phyloP scores from a whole-genome alignment of 2,888 invertebrate genomes.

The Mechanitis messenoides region DNA sequence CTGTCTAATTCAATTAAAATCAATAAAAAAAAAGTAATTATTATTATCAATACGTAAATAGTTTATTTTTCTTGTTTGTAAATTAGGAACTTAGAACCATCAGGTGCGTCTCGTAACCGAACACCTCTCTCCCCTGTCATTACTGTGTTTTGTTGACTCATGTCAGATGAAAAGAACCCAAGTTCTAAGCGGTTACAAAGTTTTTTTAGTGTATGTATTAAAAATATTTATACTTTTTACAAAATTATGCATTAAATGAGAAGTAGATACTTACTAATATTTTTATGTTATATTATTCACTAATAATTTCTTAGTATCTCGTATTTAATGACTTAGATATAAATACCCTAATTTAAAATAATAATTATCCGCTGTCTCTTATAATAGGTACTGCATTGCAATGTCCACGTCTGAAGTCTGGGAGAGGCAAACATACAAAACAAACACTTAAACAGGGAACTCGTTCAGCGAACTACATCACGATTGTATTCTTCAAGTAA shows the following conservation, averaged over 20 bases:
- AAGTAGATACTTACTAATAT: neutral
- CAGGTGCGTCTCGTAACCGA: slow-evolving; percentile 29
- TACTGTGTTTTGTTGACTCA: slow-evolving; percentile 30
- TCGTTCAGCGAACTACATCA: neutral
- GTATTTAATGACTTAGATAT: too few relatives aligned
- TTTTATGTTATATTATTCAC: too few relatives aligned
- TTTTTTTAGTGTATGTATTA: too few relatives aligned
- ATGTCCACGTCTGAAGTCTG: slow-evolving; percentile 29
- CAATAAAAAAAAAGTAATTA: too few relatives aligned
- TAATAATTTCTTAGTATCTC: too few relatives aligned
- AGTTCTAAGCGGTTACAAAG: slow-evolving; percentile 7
- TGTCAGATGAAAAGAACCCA: slow-evolving; percentile 21
- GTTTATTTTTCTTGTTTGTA: too few relatives aligned
- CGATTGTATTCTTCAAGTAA: too few relatives aligned
- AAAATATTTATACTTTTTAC: neutral
- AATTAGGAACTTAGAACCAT: slow-evolving; percentile 3
- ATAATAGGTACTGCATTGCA: slow-evolving; percentile 9
- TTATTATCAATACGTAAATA: too few relatives aligned
- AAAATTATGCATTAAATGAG: neutral
- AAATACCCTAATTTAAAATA: neutral
- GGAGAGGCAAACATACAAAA: slow-evolving; percentile 33
- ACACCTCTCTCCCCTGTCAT: slow-evolving; percentile 32
- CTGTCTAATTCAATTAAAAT: too few relatives aligned
- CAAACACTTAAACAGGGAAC: slow-evolving; percentile 32
- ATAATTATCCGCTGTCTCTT: neutral